Percentiles rank a stretch among this genome's conserved stretches.
These are phyloP conservation scores for Drosophila kanekoi DNA, from an alignment of 2,888 invertebrate species.

Conservation along the genomic window DNA sequence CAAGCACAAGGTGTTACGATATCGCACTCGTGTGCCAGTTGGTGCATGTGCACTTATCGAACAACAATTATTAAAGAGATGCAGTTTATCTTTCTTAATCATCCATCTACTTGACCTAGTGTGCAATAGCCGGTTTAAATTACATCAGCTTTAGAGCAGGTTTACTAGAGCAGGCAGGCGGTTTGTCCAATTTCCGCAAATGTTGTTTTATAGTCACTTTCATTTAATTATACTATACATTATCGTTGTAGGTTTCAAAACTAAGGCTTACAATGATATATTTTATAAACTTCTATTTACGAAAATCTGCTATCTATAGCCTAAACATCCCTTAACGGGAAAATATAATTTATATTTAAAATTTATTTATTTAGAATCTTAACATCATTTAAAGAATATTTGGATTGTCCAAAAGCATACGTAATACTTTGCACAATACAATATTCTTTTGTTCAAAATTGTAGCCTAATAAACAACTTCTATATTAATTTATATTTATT, in stretches of 20 bases:
- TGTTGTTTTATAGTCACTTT: constrained; percentile 7
- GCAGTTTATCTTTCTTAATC: constrained; percentile 12
- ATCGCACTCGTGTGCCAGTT: constrained; percentile 29
- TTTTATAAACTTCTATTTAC: no score
- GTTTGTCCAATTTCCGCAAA: constrained; percentile 10
- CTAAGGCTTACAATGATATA: no score
- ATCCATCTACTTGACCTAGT: constrained; percentile 69
- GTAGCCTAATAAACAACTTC: no score
- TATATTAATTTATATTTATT: no score
- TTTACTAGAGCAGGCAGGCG: constrained; percentile 47
- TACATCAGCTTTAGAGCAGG: constrained; percentile 71
- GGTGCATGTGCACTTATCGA: constrained; percentile 60
- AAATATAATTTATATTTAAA: no score
- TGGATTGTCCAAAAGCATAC: no score
- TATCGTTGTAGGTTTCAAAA: neutral
- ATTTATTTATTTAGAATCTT: no score
- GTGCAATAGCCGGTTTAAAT: constrained; percentile 61
- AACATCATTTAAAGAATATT: no score
- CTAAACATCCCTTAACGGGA: no score
- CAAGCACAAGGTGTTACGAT: constrained; percentile 43
- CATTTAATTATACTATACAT: neutral
- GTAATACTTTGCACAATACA: no score
- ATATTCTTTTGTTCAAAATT: no score
- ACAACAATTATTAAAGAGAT: constrained; percentile 20
- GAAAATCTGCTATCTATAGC: no score